phyloP scores from a whole-genome alignment of 2,113 vertebrate genomes.

The Gymnorhina tibicen region DNA sequence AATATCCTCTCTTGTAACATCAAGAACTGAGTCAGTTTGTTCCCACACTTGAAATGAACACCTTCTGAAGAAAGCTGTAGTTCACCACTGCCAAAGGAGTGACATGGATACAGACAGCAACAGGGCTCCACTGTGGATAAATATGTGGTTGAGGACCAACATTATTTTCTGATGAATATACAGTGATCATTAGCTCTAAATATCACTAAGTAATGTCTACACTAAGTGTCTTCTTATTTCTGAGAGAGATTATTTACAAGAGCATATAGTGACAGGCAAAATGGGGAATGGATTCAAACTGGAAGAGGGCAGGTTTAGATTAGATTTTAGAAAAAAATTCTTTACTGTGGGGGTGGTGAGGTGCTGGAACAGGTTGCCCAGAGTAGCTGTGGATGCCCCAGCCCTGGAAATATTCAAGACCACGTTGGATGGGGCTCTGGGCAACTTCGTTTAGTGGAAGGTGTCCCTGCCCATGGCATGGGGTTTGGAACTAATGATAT shows the following conservation, averaged over 20 bases:
- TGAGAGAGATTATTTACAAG: background rate
- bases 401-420: background rate
- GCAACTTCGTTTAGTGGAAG: background rate
- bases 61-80: background rate
- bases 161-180: background rate
- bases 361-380: background rate
- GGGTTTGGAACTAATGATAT: background rate
- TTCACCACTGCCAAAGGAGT: background rate
- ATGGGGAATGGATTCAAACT: background rate
- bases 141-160: fast-evolving
- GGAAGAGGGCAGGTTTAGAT: background rate
- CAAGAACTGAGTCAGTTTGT: background rate
- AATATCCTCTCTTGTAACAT: background rate
- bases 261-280: background rate
- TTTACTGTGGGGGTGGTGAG: background rate
- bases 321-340: background rate
- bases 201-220: background rate
- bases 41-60: background rate
- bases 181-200: background rate
- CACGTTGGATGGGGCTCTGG: background rate
- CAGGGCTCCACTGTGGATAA: background rate
- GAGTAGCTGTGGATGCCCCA: background rate
- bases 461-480: background rate
- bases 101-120: background rate
- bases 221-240: background rate